These are phyloP conservation scores for Python bivittatus DNA, from an alignment of 2,113 vertebrate species.

Conservation along the genomic window DNA sequence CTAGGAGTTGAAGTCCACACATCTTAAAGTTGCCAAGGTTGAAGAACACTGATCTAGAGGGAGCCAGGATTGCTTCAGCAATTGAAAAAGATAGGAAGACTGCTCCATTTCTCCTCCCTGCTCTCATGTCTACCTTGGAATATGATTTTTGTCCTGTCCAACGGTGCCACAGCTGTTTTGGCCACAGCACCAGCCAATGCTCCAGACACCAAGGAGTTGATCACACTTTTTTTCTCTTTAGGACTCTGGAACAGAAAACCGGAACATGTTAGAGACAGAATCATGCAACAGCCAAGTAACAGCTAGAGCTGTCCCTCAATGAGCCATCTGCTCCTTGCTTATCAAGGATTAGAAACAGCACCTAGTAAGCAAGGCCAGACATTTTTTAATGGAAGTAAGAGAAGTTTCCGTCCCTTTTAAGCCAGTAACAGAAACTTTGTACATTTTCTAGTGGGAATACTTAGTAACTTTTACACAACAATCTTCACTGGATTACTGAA, in stretches of 20 bases:
- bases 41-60: neutral
- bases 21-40: too few relatives aligned
- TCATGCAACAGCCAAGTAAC: neutral
- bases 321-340: neutral
- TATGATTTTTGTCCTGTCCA: constrained; percentile 99
- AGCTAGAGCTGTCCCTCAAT: too few relatives aligned
- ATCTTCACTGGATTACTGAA: neutral
- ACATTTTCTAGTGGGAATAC: neutral
- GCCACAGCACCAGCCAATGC: constrained; percentile 94
- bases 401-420: neutral
- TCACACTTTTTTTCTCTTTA: constrained; percentile 77
- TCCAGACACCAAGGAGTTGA: constrained; percentile 89
- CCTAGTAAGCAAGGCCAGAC: neutral
- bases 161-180: constrained; percentile 92
- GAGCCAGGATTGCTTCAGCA: neutral
- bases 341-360: too few relatives aligned
- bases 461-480: neutral
- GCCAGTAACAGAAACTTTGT: neutral
- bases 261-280: neutral
- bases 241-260: constrained; percentile 68
- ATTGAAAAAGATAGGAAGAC: neutral
- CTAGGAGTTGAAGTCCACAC: too few relatives aligned
- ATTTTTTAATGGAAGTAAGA: neutral
- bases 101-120: neutral
- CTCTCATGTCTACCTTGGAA: constrained; percentile 84